Evolutionary conservation across 2,888 invertebrate species (phyloP).

Genomic region (Ferrisia virgata): DNA sequence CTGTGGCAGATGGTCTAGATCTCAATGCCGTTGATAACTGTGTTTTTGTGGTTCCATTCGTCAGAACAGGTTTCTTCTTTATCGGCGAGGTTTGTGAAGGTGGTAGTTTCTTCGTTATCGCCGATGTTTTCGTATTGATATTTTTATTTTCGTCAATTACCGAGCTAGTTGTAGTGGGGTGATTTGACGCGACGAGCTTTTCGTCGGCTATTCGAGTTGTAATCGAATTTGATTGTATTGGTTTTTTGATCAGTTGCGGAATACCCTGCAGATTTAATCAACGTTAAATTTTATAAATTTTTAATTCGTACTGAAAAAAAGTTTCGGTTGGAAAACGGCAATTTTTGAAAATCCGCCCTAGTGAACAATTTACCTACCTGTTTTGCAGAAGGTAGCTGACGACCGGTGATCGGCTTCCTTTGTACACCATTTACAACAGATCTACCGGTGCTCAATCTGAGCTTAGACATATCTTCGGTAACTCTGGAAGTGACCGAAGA

Average conservation of each 20-base stretch:
- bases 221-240: neutral
- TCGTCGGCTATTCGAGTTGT: neutral
- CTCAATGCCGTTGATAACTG: constrained; percentile 64
- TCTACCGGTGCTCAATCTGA: neutral
- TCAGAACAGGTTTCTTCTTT: constrained; percentile 50
- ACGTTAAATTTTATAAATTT: neutral
- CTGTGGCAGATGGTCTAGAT: constrained; percentile 69
- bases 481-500: constrained; percentile 8
- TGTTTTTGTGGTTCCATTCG: constrained; percentile 61
- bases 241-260: neutral
- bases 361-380: no score
- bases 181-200: neutral
- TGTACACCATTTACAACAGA: neutral
- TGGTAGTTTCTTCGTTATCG: constrained; percentile 47
- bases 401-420: neutral
- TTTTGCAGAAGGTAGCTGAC: neutral
- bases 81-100: constrained; percentile 1
- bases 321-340: no score
- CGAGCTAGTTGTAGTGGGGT: neutral
- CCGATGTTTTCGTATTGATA: neutral
- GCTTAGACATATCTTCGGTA: constrained; percentile 20
- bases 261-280: neutral
- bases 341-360: neutral
- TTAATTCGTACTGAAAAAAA: neutral
- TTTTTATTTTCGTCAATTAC: neutral